Conservation (phyloP, 2,797 vertebrate genomes). For the Pantherophis vulpinus region DNA sequence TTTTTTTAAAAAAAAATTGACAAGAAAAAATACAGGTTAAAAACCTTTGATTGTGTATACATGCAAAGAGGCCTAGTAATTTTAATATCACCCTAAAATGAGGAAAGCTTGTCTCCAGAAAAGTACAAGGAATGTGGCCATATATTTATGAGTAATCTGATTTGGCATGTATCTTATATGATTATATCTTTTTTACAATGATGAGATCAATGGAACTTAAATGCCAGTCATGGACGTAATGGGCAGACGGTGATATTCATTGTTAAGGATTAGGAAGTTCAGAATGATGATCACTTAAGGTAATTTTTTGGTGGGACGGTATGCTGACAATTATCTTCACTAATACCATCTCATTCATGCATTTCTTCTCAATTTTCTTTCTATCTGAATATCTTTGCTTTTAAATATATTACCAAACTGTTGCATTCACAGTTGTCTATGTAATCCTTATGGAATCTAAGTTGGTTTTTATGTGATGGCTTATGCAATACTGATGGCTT, state of each 20-base stretch:
- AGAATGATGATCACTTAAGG: slow-evolving; percentile 41
- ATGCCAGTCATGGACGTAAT: slow-evolving; percentile 55
- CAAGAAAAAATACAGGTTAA: slow-evolving; percentile 54
- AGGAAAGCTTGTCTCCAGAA: slow-evolving; percentile 64
- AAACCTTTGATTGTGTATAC: slow-evolving; percentile 46
- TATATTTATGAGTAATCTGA: slow-evolving; percentile 64
- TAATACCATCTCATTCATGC: slow-evolving; percentile 55
- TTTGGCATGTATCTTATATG: slow-evolving; percentile 61
- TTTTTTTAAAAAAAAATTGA: slow-evolving; percentile 41
- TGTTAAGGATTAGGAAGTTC: slow-evolving; percentile 62
- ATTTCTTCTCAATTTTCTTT: slow-evolving; percentile 41
- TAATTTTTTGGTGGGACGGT: slow-evolving; percentile 33
- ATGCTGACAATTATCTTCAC: slow-evolving; percentile 40
- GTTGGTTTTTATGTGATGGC: neutral
- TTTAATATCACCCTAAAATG: slow-evolving; percentile 63
- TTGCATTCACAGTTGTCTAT: slow-evolving; percentile 22
- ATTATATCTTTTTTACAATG: slow-evolving; percentile 59
- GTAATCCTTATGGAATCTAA: neutral
- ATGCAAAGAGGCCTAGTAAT: slow-evolving; percentile 55
- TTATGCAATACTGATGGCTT: neutral
- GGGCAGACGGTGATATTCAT: slow-evolving; percentile 62
- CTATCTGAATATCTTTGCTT: slow-evolving; percentile 48
- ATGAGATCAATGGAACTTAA: slow-evolving; percentile 54
- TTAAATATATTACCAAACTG: slow-evolving; percentile 31
- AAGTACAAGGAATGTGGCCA: slow-evolving; percentile 60